phyloP scores from a whole-genome alignment of 2,888 invertebrate species.

The Spodoptera exigua region DNA sequence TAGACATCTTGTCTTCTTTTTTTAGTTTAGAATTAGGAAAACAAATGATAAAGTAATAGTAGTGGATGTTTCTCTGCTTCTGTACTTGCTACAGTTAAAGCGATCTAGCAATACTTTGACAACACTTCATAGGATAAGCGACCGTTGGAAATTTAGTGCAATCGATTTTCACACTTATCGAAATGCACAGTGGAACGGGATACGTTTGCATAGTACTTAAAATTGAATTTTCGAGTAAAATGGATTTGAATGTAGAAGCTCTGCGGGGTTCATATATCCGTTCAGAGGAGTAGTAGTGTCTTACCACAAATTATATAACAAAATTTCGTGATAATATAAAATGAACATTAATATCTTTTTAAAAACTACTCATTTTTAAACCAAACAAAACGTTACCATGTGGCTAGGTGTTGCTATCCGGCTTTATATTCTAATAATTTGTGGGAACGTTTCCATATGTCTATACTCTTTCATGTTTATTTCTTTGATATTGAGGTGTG shows the following conservation, averaged over 20 bases:
- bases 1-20: conserved; percentile 12
- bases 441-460: too few relatives aligned
- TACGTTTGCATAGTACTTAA: conserved; percentile 48
- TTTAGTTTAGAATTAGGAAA: conserved; percentile 12
- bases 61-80: conserved; percentile 36
- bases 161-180: conserved; percentile 47
- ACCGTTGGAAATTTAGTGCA: conserved; percentile 13
- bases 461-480: too few relatives aligned
- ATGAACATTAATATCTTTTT: too few relatives aligned
- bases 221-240: conserved; percentile 52
- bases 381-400: too few relatives aligned
- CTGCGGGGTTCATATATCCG: conserved; percentile 16
- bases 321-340: conserved; percentile 1
- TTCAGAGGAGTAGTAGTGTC: conserved; percentile 13
- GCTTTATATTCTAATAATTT: too few relatives aligned
- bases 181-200: conserved; percentile 32
- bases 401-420: too few relatives aligned
- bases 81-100: conserved; percentile 10
- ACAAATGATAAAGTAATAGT: conserved; percentile 15
- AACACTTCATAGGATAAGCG: conserved; percentile 14
- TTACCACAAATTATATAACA: conserved; percentile 11
- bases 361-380: too few relatives aligned
- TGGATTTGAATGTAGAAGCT: conserved; percentile 25
- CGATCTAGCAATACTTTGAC: conserved; percentile 9
- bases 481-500: too few relatives aligned